A percentile compares a stretch with the other conserved stretches of the same genome.
Evolutionary conservation across 1,140 invertebrate genomes (phyloP).

Genomic region (Pinna nobilis): DNA sequence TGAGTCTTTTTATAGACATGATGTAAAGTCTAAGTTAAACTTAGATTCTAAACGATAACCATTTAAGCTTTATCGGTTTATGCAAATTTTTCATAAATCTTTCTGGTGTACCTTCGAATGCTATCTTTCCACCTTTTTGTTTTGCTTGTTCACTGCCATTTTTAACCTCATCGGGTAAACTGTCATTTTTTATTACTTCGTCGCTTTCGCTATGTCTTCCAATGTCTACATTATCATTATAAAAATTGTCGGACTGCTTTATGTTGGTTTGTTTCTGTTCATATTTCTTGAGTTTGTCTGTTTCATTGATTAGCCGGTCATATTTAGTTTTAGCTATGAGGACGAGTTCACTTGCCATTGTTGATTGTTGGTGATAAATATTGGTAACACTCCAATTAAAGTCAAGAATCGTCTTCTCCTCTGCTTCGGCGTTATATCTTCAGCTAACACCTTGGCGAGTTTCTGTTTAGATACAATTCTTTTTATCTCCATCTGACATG

Average conservation of each 20-base stretch:
- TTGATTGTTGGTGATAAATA: slow-evolving; percentile 7
- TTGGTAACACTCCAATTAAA: neutral
- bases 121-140: neutral
- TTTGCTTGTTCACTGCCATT: neutral
- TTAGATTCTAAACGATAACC: too few relatives aligned
- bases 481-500: neutral
- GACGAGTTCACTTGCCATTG: slow-evolving; percentile 8
- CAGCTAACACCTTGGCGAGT: neutral
- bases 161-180: neutral
- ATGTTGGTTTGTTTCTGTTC: too few relatives aligned
- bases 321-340: slow-evolving; percentile 17
- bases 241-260: too few relatives aligned
- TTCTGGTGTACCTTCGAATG: too few relatives aligned
- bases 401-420: neutral
- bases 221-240: too few relatives aligned
- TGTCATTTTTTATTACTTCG: too few relatives aligned
- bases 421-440: neutral
- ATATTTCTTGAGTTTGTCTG: too few relatives aligned
- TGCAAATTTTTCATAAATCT: too few relatives aligned
- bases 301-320: slow-evolving; percentile 6
- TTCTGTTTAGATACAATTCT: neutral
- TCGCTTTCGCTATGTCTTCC: too few relatives aligned
- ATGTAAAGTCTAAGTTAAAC: too few relatives aligned
- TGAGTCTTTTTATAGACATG: too few relatives aligned
- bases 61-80: too few relatives aligned